Evolutionary conservation across 2,888 invertebrate species (phyloP), one percentile per base, ranked within the genome.

Genomic region (Meiosimyza platycephala): DNA sequence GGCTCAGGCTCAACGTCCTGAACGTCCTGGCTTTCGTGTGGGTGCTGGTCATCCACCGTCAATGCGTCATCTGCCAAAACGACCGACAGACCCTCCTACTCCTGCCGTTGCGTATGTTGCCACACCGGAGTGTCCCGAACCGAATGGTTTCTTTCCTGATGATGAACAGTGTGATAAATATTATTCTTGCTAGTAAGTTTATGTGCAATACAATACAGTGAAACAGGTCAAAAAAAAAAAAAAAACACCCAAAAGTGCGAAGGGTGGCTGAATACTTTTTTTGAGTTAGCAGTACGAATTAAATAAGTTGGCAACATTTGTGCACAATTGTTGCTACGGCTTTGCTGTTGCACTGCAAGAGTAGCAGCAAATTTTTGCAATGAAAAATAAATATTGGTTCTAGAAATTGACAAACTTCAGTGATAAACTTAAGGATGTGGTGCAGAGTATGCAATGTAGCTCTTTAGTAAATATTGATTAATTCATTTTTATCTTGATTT

Each of bases 91-190:
- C 71, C 80, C 80, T 18, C 82, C 83, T 75, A 81, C 76, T 73
- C 79, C 60, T 5, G 83, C 85, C 3, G 85, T 84, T 2, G 91
- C 90, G 66, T 90, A 90, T 80, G 90, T 89, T 74, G 88, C 90
- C 77, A 89, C 92, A 22, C 91, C 91, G 70, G 89, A 92, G 79
- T 96, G 96, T 81, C 96, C 96, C 0, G 94, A 94, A 80, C 89
- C 91, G 0, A 91, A 93, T 79, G 96, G 96, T 11, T 96, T 90
- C 88, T 96, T 94, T 83, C 94, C 95, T 12, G 95, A 95, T 83
- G 91, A 92, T 15, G 92, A 93, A 80, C 95, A 96, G 87, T 96
- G 95, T 84, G 95, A 96, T 88, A 95, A 95, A 87, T 96, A 95
- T 84, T 93, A 95, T 86, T 92, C 92, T 75, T 95, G 95, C 88